Base-by-base conservation (phyloP, 1,140 invertebrate species). In the Achroia grisella region DNA sequence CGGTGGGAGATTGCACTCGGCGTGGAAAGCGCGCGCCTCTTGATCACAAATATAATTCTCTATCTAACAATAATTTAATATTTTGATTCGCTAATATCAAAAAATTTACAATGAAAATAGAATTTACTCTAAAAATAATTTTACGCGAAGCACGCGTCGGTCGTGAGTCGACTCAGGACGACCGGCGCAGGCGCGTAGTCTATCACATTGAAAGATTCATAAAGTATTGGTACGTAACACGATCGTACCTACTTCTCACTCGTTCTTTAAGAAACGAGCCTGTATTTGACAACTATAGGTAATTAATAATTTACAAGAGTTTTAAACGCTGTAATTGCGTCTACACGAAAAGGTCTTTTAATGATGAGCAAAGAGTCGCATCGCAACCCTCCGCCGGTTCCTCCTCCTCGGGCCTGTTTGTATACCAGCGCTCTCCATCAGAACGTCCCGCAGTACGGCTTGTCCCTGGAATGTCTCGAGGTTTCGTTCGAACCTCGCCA, bases 341-440 rank as follows among this genome's bases (percentile, higher is more conserved):
- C 64, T 84, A 82, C 65, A 94, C 93, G 73, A 95, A 94, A 5
- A 95, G 88, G 72, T 94, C 93, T 76, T 94, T 94, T 8, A 95
- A 83, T 8, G 93, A 93, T 29, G 93, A 91, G 75, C 93, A 94
- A 37, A 94, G 88, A 10, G 90, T 90, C 12, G 90, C 88, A 45
- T 94, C 93, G 77, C 92, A 93, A 8, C 91, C 88, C 47, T 93
- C 91, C 13, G 86, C 73, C 2, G 88, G 82, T 9, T 91, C 91
- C 27, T 92, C 90, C 30, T 91, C 90, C 8, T 65, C 69, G 0
- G 62, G 53, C 44, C 62, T 62, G 31, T 72, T 78, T 10, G 85
- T 74, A 52, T 89, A 89, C 90, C 90, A 90, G 39, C 66, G 66
- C 8, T 74, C 72, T 4, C 61, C 60, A 4, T 72, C 71, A 8